These are phyloP conservation scores for Drosophila koepferae DNA, from an alignment of 2,888 invertebrate genomes.

Conservation along the genomic window DNA sequence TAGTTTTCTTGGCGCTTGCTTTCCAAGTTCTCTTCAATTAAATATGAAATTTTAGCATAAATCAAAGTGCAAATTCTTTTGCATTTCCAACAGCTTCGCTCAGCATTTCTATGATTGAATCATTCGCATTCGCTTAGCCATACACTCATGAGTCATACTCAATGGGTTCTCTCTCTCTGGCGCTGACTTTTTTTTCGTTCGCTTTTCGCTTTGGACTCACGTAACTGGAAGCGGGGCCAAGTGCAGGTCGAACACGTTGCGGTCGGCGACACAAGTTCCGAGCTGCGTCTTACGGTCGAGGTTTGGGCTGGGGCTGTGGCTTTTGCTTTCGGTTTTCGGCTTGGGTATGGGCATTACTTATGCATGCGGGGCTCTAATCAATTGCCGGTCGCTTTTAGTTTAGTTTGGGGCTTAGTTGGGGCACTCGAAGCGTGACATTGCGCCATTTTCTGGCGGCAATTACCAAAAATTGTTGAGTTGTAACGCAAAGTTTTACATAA, in stretches of 20 bases:
- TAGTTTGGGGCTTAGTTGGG: conserved; percentile 18
- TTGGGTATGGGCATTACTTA: conserved; percentile 44
- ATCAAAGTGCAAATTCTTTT: neutral
- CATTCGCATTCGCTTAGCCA: conserved; percentile 8
- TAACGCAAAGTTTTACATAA: conserved; percentile 74
- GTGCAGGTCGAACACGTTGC: conserved; percentile 31
- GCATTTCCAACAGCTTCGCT: neutral
- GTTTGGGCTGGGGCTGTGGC: conserved; percentile 5
- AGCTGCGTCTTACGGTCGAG: conserved; percentile 2
- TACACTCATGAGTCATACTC: conserved; percentile 42
- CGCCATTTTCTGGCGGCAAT: conserved; percentile 75
- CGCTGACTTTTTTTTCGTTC: conserved; percentile 25
- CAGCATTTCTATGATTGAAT: conserved; percentile 9
- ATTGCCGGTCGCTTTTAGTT: conserved; percentile 74
- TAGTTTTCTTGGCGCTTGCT: neutral
- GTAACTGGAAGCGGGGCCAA: conserved; percentile 48
- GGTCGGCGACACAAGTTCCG: conserved; percentile 18
- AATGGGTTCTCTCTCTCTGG: conserved; percentile 23
- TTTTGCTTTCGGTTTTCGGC: neutral
- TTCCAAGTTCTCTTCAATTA: too few relatives aligned
- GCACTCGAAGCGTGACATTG: conserved; percentile 76
- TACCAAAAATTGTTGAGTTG: conserved; percentile 73
- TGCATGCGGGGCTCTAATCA: conserved; percentile 66
- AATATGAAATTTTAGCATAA: neutral
- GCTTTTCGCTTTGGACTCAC: conserved; percentile 43